Evolutionary conservation across 2,113 vertebrate genomes (phyloP).

Genomic region (Dromiciops gliroides): DNA sequence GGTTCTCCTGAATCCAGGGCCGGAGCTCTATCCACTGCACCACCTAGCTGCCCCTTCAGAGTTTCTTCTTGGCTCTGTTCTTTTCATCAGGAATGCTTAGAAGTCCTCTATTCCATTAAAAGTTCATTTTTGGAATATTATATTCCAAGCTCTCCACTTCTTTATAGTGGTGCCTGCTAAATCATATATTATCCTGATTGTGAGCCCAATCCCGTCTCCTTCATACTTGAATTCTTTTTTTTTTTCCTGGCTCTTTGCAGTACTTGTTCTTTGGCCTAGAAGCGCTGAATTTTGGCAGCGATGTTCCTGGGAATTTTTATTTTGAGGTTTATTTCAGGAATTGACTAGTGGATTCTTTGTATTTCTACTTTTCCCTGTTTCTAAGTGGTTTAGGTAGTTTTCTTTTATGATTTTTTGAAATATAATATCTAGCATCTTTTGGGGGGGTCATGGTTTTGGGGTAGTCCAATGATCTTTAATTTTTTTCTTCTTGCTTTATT

Average conservation of each 20-base stretch:
- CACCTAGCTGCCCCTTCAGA: too few species aligned
- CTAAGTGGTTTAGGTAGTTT: not conserved
- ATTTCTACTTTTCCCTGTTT: not conserved
- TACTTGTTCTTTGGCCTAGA: not conserved
- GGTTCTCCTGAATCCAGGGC: too few species aligned
- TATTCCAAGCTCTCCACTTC: not conserved
- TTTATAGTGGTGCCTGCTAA: not conserved
- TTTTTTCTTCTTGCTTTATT: not conserved
- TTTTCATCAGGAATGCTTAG: too few species aligned
- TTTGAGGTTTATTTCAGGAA: not conserved
- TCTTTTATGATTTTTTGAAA: not conserved
- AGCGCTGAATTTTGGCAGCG: not conserved
- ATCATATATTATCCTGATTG: not conserved
- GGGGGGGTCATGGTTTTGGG: not conserved
- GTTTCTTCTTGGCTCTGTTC: not conserved
- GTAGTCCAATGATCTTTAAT: not conserved
- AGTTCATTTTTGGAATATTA: not conserved
- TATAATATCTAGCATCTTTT: not conserved
- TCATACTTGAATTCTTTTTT: not conserved
- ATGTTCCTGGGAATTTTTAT: not conserved
- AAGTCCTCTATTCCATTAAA: not conserved
- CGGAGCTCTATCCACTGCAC: too few species aligned
- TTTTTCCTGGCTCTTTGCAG: not conserved
- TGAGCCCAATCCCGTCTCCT: not conserved
- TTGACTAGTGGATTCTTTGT: not conserved